Evolutionary conservation across 2,113 vertebrate genomes (phyloP).

Genomic region (Struthio camelus): DNA sequence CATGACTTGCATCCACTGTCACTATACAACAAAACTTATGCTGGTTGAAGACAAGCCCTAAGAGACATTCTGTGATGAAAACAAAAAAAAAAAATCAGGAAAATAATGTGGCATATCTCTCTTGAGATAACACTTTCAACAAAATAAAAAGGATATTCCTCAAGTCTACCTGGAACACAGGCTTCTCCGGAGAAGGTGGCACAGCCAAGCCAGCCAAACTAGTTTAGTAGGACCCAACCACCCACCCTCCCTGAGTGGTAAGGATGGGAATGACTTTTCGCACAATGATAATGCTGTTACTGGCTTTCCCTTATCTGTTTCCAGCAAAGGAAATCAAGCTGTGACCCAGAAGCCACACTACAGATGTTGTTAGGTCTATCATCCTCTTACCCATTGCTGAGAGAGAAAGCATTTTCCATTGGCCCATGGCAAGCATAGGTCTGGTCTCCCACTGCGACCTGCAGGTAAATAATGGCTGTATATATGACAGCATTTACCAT

Average conservation of each 20-base stretch:
- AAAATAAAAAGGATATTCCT: not conserved
- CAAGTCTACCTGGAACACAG: not conserved
- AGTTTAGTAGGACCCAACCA: not conserved
- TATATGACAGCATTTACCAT: not conserved
- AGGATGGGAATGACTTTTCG: not conserved
- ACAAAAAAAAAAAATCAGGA: not conserved
- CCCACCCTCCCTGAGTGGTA: not conserved
- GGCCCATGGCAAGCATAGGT: not conserved
- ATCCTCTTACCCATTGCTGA: not conserved
- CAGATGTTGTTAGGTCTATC: not conserved
- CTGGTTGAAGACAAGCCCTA: not conserved
- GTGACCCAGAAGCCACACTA: not conserved
- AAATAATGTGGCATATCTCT: not conserved
- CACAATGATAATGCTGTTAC: not conserved
- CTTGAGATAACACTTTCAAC: not conserved
- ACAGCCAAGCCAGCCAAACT: not conserved
- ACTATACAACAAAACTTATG: not conserved
- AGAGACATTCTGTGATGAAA: not conserved
- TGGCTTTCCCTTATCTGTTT: not conserved
- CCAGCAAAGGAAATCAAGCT: not conserved
- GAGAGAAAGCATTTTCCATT: not conserved
- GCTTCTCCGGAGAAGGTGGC: not conserved
- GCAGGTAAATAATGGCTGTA: fast-evolving
- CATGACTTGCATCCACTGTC: not conserved
- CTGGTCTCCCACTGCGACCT: not conserved